These are phyloP conservation scores for Catocala nupta DNA, from an alignment of 2,888 invertebrate genomes.

Conservation along the genomic window DNA sequence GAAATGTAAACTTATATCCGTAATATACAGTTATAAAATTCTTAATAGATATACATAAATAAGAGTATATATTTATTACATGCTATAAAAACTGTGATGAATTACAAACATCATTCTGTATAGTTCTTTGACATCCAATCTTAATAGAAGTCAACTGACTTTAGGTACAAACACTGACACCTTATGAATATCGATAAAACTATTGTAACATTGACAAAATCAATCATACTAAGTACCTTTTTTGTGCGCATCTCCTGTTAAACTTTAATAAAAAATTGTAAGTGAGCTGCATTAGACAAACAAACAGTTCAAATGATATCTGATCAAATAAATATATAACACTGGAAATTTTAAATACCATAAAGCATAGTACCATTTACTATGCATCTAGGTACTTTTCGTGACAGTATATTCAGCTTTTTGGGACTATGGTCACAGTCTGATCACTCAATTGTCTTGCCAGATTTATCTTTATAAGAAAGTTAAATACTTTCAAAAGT, in stretches of 20 bases:
- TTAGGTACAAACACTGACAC: conserved; percentile 49
- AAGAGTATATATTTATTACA: conserved; percentile 61
- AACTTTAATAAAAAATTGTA: not conserved
- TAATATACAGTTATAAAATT: conserved; percentile 68
- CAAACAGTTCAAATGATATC: not conserved
- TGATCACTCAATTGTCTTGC: too few relatives aligned
- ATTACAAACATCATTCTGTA: conserved; percentile 69
- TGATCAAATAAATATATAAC: too few relatives aligned
- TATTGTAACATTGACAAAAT: conserved; percentile 57
- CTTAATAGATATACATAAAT: conserved; percentile 49
- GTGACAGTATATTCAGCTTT: too few relatives aligned
- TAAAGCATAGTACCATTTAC: too few relatives aligned
- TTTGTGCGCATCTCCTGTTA: not conserved
- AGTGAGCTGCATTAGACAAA: not conserved
- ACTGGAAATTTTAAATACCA: too few relatives aligned
- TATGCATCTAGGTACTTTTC: too few relatives aligned
- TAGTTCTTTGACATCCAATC: conserved; percentile 70
- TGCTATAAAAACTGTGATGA: conserved; percentile 80
- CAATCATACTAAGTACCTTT: conserved; percentile 41
- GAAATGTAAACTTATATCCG: conserved; percentile 24
- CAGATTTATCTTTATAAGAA: too few relatives aligned
- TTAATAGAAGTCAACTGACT: conserved; percentile 58
- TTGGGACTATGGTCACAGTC: too few relatives aligned
- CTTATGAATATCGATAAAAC: conserved; percentile 57
- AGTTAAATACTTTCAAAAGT: too few relatives aligned